Base-by-base conservation (phyloP, 2,113 vertebrate genomes). In the Pterophyllum scalare region DNA sequence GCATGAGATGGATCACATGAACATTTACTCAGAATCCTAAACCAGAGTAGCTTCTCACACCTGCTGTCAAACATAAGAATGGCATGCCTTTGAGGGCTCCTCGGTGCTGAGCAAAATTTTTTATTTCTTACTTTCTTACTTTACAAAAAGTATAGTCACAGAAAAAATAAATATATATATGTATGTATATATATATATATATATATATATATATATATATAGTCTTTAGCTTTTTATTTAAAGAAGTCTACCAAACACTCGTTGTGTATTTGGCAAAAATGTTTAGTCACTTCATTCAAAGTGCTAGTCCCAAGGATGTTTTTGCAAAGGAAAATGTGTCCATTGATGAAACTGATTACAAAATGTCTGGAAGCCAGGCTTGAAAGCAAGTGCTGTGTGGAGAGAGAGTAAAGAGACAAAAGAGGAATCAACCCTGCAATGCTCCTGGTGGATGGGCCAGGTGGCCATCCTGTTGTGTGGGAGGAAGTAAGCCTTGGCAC, bases 401-500 rank as follows among this genome's bases (percentile, higher is more conserved):
- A 79, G 56, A 61, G 28, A 79, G 17, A 22, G 54, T 11, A 12
- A 77, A 54, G 35, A 11, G 24, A n/a, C 61, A 65, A 77, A 54
- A 19, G n/a, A 28, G 33, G 61, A 59, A 84, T 90, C 84, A 80
- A 80, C 26, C 19, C 70, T 56, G 62, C 59, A 58, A 49, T 74
- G 82, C 57, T 81, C 59, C 60, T 75, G 79, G 64, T 38, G 58
- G 78, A 80, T 64, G 77, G 79, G 80, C 58, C 91, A 91, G 87
- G 80, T 91, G 91, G 88, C 57, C 43, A 33, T 89, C 91, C 92
- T 91, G 88, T 87, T 93, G 90, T 88, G 87, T 90, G 86, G 90
- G 90, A 86, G 84, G 90, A 80, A 74, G 62, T 49, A 31, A 77
- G 80, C 64, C 85, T 87, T 89, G 83, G 87, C 89, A 92, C 77